These are phyloP conservation scores for Fragum fragum DNA, from an alignment of 2,888 invertebrate genomes.

Conservation along the genomic window DNA sequence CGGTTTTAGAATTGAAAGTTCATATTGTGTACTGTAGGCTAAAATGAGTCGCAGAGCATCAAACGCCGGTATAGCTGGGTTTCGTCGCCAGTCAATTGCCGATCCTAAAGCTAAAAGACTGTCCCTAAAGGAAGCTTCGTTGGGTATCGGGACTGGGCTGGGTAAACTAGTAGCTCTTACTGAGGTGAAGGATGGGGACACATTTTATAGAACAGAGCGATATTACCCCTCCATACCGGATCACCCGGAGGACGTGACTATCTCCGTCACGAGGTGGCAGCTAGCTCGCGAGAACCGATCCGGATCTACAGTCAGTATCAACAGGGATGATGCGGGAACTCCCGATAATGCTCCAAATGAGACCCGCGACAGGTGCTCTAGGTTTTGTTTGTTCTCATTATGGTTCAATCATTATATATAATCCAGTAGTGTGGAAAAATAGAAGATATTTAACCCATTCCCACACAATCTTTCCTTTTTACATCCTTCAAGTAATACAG, in stretches of 20 bases:
- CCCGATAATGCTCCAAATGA: conserved; percentile 47
- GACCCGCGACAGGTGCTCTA: conserved; percentile 64
- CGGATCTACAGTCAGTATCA: conserved; percentile 65
- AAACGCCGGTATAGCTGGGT: conserved; percentile 49
- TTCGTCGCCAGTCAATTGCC: conserved; percentile 42
- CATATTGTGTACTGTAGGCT: too few species aligned
- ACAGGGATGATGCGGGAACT: conserved; percentile 64
- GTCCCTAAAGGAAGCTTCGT: conserved; percentile 65
- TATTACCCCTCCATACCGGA: conserved; percentile 73
- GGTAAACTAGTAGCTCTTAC: conserved; percentile 52
- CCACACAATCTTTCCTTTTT: too few species aligned
- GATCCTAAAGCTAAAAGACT: conserved; percentile 61
- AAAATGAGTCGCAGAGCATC: conserved; percentile 70
- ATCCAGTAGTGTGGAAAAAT: too few species aligned
- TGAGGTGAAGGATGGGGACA: conserved; percentile 76
- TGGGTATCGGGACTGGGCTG: conserved; percentile 40
- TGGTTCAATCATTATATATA: too few species aligned
- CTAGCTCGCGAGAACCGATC: conserved; percentile 64
- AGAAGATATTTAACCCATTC: too few species aligned
- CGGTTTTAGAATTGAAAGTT: too few species aligned
- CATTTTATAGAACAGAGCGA: conserved; percentile 74
- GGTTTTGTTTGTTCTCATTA: too few species aligned
- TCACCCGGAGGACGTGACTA: conserved; percentile 67
- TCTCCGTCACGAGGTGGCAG: conserved; percentile 60
- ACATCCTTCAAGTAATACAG: too few species aligned